These are phyloP conservation scores for Egretta garzetta DNA, from an alignment of 2,113 vertebrate genomes.

Conservation along the genomic window DNA sequence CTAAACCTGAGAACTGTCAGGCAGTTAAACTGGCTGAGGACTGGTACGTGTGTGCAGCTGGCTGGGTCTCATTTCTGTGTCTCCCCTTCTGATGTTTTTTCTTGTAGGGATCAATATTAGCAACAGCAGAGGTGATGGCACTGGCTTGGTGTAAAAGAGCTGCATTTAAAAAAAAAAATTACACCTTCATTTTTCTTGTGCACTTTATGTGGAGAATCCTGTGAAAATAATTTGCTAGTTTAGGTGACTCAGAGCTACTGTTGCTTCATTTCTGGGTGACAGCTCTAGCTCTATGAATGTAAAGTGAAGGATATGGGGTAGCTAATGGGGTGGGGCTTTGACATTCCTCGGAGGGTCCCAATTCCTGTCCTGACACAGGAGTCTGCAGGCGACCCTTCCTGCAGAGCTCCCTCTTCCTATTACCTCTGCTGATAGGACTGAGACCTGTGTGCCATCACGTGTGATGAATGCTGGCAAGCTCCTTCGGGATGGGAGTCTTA, in stretches of 20 bases:
- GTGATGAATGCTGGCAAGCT: background rate
- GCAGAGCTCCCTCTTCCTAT: background rate
- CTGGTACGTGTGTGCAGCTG: background rate
- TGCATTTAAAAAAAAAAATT: accelerated
- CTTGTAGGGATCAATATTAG: background rate
- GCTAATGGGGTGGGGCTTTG: background rate
- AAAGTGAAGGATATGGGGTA: background rate
- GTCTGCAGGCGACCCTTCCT: background rate
- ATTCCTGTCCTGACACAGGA: background rate
- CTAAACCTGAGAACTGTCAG: background rate
- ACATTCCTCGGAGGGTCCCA: background rate
- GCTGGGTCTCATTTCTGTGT: background rate
- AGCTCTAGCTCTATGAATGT: background rate
- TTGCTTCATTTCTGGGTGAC: background rate
- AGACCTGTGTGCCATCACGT: background rate
- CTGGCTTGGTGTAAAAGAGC: background rate
- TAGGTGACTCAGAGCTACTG: background rate
- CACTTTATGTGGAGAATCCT: background rate
- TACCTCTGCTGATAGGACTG: background rate
- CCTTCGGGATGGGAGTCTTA: background rate
- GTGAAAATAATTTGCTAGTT: background rate
- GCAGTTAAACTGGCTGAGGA: background rate
- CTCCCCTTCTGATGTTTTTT: background rate
- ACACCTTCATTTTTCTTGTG: background rate
- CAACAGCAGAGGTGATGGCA: background rate